Percentiles rank a stretch among this genome's conserved stretches.
Evolutionary conservation across 2,797 vertebrate species (phyloP).

Genomic region (Ptychobarbus kaznakovi): DNA sequence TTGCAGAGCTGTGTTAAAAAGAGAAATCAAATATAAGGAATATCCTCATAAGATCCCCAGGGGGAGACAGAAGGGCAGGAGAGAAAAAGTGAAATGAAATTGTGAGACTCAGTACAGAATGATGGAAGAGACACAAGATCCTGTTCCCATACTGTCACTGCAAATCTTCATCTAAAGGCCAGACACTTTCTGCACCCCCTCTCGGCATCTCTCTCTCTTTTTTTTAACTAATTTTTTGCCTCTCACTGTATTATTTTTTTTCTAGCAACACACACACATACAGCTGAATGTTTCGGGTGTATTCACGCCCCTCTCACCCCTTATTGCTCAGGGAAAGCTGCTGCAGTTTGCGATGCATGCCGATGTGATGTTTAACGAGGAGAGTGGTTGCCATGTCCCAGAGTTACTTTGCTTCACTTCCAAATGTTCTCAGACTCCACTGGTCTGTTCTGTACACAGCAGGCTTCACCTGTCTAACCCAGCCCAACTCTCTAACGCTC

Average conservation of each 20-base stretch:
- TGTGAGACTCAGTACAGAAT: slow-evolving; percentile 56
- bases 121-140: slow-evolving; percentile 43
- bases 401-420: slow-evolving; percentile 35
- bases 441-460: slow-evolving; percentile 21
- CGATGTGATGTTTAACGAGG: slow-evolving; percentile 63
- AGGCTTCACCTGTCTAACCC: slow-evolving; percentile 28
- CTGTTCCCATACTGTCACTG: slow-evolving; percentile 51
- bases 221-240: neutral
- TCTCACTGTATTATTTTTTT: neutral
- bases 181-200: neutral
- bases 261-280: neutral
- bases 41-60: slow-evolving; percentile 36
- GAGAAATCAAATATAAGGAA: slow-evolving; percentile 62
- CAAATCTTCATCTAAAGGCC: slow-evolving; percentile 29
- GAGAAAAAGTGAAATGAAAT: slow-evolving; percentile 53
- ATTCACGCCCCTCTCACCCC: neutral
- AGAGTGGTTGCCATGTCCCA: slow-evolving; percentile 35
- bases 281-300: neutral
- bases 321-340: neutral
- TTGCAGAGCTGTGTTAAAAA: slow-evolving; percentile 32
- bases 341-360: slow-evolving; percentile 62
- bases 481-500: slow-evolving; percentile 6
- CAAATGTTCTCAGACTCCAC: slow-evolving; percentile 31
- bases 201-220: neutral
- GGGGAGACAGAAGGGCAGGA: slow-evolving; percentile 53